A percentile compares a stretch with the other conserved stretches of the same genome.
Conservation (phyloP, 2,113 vertebrate species). For the Pelusios castaneus region DNA sequence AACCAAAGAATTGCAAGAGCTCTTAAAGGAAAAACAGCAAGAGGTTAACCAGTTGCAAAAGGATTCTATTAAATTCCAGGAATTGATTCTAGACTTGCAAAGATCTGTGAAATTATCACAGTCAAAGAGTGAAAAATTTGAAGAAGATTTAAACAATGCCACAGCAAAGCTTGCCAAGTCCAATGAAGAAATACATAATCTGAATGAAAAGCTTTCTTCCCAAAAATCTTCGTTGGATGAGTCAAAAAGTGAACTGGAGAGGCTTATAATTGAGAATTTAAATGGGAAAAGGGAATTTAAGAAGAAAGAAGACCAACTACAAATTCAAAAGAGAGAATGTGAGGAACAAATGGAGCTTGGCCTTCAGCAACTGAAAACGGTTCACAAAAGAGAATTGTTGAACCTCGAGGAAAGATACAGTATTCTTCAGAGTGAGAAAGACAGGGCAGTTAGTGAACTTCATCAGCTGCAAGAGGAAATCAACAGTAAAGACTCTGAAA, state of each 20-base stretch:
- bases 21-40: conserved; percentile 89
- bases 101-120: conserved; percentile 78
- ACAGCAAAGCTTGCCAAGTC: conserved; percentile 63
- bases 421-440: conserved; percentile 72
- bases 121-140: conserved; percentile 66
- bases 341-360: conserved; percentile 43
- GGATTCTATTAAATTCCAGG: conserved; percentile 87
- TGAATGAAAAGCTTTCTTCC: conserved; percentile 67
- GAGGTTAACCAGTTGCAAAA: conserved; percentile 88
- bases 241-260: conserved; percentile 62
- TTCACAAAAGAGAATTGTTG: conserved; percentile 69
- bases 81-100: conserved; percentile 85
- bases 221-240: conserved; percentile 70
- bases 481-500: conserved; percentile 69
- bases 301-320: conserved; percentile 59
- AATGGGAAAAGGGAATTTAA: conserved; percentile 68
- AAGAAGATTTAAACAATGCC: conserved; percentile 72
- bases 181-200: conserved; percentile 56
- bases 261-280: conserved; percentile 73
- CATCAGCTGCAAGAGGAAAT: conserved; percentile 71
- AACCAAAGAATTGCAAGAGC: conserved; percentile 86
- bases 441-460: conserved; percentile 50
- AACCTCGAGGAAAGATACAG: conserved; percentile 69
- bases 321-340: conserved; percentile 54
- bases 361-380: conserved; percentile 64